Base-by-base conservation (phyloP, 2,113 vertebrate genomes). In the Seriola dumerili region DNA sequence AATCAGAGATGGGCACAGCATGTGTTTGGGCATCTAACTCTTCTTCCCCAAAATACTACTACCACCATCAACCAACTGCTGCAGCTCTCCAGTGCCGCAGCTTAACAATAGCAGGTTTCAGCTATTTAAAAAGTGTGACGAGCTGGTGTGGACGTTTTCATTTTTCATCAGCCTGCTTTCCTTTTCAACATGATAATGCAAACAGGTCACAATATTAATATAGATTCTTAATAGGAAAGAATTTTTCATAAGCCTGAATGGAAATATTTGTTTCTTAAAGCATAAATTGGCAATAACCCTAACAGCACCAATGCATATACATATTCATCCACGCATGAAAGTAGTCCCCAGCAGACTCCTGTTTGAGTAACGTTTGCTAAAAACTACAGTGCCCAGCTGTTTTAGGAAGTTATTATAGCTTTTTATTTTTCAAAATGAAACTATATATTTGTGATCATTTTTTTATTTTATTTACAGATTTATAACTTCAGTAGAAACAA, bases 101-200 rank as follows among this genome's bases (percentile, higher is more conserved):
- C 0, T 25, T 5, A 50, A 80, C 48, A 68, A 36, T 0, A 54
- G 55, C 55, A 0, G 32, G 16, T 48, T 4, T 42, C 40, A 42
- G 40, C 40, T 10, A 11, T 42, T 42, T 8, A 10, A 11, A 42
- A 42, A 2, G 40, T 61, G 70, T 32, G 38, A 54, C 10, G 11
- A 72, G 69, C 25, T 25, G 55, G 17, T 40, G 3, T 21, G 21
- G 57, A 12, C 74, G n/a, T n/a, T 67, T 32, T 65, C 5, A 44
- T 32, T 76, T 68, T 76, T 55, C 38, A 54, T 54, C 66, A 42
- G 8, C 34, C 38, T 10, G 58, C 72, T 80, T 83, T 54, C 32
- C 12, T 17, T 69, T 76, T 85, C 23, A 59, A 11, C 5, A 1
- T 12, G 3, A 2, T 4, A 11, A 13, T 48, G 13, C 68, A 7